Evolutionary conservation across 2,113 vertebrate genomes (phyloP), one percentile per base, ranked within the genome.

Genomic region (Nansenia antarctica): DNA sequence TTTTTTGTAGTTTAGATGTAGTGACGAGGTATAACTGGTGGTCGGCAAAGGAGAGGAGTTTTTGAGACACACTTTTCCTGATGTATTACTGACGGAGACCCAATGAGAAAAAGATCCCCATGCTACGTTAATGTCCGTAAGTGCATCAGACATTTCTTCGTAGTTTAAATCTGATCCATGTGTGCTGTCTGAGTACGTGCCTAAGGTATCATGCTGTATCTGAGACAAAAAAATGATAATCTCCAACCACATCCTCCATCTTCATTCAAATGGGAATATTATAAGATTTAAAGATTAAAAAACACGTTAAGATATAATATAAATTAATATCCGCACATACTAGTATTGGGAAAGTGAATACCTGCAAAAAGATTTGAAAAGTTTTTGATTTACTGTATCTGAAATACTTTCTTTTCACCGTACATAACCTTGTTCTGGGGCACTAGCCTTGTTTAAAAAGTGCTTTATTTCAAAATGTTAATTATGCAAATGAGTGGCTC

Each of bases 401-500:
- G 63, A 73, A 55, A 63, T 34, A 32, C 11, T 49, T 37, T 9
- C 53, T 66, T 70, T 74, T 74, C 69, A 62, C n/a, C n/a, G n/a
- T 57, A 3, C 29, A 52, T 53, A 55, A 15, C 35, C 78, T 74
- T 69, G 67, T 73, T 79, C 70, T 66, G 47, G 64, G 81, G 81
- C 69, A 65, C 76, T 78, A 26, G 67, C 64, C 73, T 74, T 49
- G 3, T 74, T 29, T 71, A 79, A 69, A 64, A 78, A 76, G 67
- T 42, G 72, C 73, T 78, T 77, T 61, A 76, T 73, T 81, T 83
- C 68, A 65, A 82, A 86, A 87, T 77, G 64, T 76, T 91, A 83
- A 85, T 92, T 90, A 92, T 91, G 88, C 89, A 90, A 92, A 92
- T 90, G 65, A 24, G 42, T 82, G 67, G 89, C 91, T 88, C 70